Conservation (phyloP, 2,113 vertebrate species). For the Gnathonemus echidnorhynchus region DNA sequence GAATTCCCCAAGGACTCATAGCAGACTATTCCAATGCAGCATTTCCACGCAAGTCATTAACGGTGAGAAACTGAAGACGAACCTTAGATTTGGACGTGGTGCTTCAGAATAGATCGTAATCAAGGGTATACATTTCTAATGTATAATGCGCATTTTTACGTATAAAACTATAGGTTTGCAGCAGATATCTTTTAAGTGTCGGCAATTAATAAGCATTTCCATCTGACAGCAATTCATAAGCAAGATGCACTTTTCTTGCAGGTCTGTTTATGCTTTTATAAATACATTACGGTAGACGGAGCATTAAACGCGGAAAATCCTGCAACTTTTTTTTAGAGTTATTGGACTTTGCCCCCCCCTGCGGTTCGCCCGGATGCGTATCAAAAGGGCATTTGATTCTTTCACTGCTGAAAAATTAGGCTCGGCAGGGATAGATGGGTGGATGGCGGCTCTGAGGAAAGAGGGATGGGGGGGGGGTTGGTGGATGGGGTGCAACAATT, state of each 20-base stretch:
- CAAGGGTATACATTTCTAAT: neutral
- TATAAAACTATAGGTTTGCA: neutral
- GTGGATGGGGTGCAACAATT: neutral
- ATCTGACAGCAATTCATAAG: neutral
- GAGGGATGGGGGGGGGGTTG: too few species aligned
- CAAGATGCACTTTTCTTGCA: neutral
- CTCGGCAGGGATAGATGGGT: neutral
- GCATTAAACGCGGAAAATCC: neutral
- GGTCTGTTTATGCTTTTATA: neutral
- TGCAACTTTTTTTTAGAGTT: neutral
- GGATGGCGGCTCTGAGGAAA: neutral
- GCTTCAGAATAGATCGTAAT: neutral
- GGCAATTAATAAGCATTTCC: neutral
- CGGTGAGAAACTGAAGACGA: neutral
- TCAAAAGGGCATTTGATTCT: slow-evolving; percentile 3
- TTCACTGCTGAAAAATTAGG: neutral
- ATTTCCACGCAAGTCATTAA: slow-evolving; percentile 5
- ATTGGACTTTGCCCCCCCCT: neutral
- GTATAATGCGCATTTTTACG: neutral
- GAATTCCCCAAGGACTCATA: neutral
- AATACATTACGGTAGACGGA: neutral
- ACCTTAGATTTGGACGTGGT: neutral
- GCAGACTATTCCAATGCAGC: neutral
- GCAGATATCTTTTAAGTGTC: neutral
- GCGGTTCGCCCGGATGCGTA: neutral